phyloP scores from a whole-genome alignment of 2,888 invertebrate species.

The Rhabditoides inermis region DNA sequence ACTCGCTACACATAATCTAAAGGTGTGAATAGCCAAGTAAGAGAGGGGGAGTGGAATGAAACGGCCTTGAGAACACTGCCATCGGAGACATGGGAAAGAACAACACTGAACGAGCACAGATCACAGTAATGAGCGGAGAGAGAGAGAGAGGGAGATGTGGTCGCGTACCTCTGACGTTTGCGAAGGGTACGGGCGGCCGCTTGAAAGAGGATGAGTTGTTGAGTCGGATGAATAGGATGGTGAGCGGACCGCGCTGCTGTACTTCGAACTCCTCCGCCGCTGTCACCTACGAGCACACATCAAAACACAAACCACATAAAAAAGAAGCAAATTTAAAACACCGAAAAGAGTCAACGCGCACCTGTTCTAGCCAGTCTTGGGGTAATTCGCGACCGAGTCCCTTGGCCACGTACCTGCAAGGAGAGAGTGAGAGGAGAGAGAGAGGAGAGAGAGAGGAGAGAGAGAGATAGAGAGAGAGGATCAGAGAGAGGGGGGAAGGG shows the following conservation, averaged over 20 bases:
- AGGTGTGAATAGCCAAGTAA: too few relatives aligned
- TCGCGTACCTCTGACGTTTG: constrained; percentile 25
- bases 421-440: background rate
- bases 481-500: background rate
- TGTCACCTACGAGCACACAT: constrained; percentile 10
- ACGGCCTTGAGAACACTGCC: too few relatives aligned
- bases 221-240: constrained; percentile 34
- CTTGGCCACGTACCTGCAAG: constrained; percentile 28
- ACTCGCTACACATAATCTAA: too few relatives aligned
- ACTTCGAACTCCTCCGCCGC: constrained; percentile 40
- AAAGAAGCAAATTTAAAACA: too few relatives aligned
- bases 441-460: background rate
- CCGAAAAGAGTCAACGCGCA: background rate
- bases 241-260: constrained; percentile 31
- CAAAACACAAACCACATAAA: background rate
- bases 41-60: too few relatives aligned
- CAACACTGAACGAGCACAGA: too few relatives aligned
- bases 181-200: constrained; percentile 24
- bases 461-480: background rate
- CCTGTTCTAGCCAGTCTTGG: constrained; percentile 35
- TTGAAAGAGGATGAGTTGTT: constrained; percentile 29
- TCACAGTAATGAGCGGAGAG: too few relatives aligned
- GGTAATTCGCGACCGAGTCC: constrained; percentile 30
- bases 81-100: too few relatives aligned
- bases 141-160: background rate